A percentile compares a stretch with the other conserved stretches of the same genome.
These are phyloP conservation scores for Platyscapa corneri DNA, from an alignment of 1,140 invertebrate genomes.

Conservation along the genomic window DNA sequence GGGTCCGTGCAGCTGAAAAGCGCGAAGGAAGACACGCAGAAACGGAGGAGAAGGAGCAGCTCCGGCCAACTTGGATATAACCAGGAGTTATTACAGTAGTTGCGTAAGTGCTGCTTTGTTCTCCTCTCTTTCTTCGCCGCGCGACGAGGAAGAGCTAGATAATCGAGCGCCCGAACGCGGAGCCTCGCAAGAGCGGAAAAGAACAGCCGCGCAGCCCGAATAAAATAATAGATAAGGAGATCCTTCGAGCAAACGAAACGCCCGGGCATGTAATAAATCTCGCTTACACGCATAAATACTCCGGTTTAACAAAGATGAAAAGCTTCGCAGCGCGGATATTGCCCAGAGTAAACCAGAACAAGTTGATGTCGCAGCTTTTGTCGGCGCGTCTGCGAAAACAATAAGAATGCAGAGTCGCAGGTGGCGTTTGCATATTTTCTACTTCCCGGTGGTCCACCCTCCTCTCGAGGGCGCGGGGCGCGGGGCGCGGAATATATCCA, in stretches of 20 bases:
- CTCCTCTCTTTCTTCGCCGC: slow-evolving; percentile 1
- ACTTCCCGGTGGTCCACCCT: too few relatives aligned
- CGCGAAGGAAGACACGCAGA: not conserved
- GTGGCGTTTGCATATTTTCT: not conserved
- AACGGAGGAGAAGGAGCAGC: not conserved
- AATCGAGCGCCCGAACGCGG: not conserved
- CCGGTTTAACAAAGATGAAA: slow-evolving; percentile 33
- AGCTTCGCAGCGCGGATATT: not conserved
- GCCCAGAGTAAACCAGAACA: not conserved
- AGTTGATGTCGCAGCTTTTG: not conserved
- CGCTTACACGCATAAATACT: slow-evolving; percentile 42
- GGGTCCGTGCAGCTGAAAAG: not conserved
- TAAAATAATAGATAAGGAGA: slow-evolving; percentile 51
- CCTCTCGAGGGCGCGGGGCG: not conserved
- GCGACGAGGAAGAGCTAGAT: not conserved
- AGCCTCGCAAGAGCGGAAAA: not conserved
- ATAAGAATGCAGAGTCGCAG: not conserved
- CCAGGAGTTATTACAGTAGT: slow-evolving; percentile 59
- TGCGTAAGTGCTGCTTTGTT: slow-evolving; percentile 46
- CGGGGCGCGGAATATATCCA: not conserved
- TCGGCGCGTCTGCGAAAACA: not conserved
- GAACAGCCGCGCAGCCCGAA: slow-evolving; percentile 9
- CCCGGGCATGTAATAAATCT: slow-evolving; percentile 25
- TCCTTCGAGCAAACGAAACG: not conserved
- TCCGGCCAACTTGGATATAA: slow-evolving; percentile 47